Base-by-base conservation (phyloP, 2,113 vertebrate genomes). In the Misgurnus anguillicaudatus region DNA sequence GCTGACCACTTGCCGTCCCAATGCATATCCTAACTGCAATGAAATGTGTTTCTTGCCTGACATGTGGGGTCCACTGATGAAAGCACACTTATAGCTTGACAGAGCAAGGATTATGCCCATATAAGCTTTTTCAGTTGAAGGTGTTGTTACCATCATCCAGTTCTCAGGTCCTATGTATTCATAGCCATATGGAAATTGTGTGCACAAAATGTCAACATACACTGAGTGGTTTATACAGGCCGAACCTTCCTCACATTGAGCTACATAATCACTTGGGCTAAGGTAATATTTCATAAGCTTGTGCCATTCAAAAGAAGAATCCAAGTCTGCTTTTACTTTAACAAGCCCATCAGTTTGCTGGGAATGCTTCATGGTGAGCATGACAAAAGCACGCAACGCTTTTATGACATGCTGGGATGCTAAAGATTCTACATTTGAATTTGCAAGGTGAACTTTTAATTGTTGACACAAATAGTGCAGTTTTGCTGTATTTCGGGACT, bases 231-330 rank as follows among this genome's bases (percentile, higher is more conserved):
- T 66, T 11, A 47, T 31, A 13, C 17, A 63, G 77, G 74, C 47
- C 39, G 83, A 38, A 42, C 48, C 38, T 45, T 41, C 47, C 8
- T 53, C 11, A 78, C 13, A 76, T n/a, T 36, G 42, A 61, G 53
- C 70, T 0, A 1, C 31, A 5, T 75, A 71, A 4, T 65, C 57
- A 6, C 78, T 79, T 80, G 84, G 64, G 47, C 83, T 87, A 8
- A 94, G 47, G 55, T 83, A 83, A 84, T 96, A 96, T 81, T 95
- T 96, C 80, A 96, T 84, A 55, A 90, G 86, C 77, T 90, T 89
- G n/a, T 91, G 89, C 94, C 95, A 96, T 76, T 94, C 90, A 79
- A 96, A 97, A 75, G 93, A 94, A 0, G 85, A 86, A 39, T 87
- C 85, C 7, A 82, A 77, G 1, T n/a, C 74, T 70, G n/a, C 64